phyloP scores from a whole-genome alignment of 2,888 invertebrate genomes.

The Reticulitermes lucifugus region DNA sequence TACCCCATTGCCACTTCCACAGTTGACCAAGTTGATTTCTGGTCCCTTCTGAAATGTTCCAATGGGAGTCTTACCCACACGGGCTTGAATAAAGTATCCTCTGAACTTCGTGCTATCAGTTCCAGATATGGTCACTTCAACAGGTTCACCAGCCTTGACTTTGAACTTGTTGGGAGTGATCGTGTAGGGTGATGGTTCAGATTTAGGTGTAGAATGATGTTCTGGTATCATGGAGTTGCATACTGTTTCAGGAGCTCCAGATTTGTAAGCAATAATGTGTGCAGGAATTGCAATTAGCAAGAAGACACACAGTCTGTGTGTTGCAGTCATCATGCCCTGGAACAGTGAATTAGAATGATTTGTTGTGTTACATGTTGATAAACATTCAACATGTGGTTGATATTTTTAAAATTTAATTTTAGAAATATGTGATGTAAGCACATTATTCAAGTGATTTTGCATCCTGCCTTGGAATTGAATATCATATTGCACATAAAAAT shows the following conservation, averaged over 20 bases:
- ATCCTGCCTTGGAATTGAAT: too few relatives aligned
- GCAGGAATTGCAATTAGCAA: not conserved
- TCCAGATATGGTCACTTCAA: conserved; percentile 41
- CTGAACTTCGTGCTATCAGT: conserved; percentile 35
- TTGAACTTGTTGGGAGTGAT: conserved; percentile 36
- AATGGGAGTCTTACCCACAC: conserved; percentile 45
- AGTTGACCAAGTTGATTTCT: conserved; percentile 41
- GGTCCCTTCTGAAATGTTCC: conserved; percentile 43
- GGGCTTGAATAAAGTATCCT: conserved; percentile 51
- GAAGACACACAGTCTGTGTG: not conserved
- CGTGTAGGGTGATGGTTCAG: conserved; percentile 41
- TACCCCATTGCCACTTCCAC: conserved; percentile 38
- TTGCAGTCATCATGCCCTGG: not conserved
- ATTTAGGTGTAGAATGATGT: conserved; percentile 35
- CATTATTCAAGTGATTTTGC: too few relatives aligned
- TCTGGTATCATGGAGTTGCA: conserved; percentile 47
- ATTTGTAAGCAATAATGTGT: conserved; percentile 17
- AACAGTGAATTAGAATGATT: not conserved
- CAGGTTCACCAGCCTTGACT: conserved; percentile 37
- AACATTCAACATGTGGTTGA: too few relatives aligned
- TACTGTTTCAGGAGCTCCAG: conserved; percentile 45
- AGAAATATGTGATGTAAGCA: too few relatives aligned
- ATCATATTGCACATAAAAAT: too few relatives aligned
- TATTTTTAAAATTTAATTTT: too few relatives aligned
- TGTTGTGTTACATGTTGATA: too few relatives aligned